phyloP scores from a whole-genome alignment of 1,140 invertebrate species.

The Drosophila quadrilineata region DNA sequence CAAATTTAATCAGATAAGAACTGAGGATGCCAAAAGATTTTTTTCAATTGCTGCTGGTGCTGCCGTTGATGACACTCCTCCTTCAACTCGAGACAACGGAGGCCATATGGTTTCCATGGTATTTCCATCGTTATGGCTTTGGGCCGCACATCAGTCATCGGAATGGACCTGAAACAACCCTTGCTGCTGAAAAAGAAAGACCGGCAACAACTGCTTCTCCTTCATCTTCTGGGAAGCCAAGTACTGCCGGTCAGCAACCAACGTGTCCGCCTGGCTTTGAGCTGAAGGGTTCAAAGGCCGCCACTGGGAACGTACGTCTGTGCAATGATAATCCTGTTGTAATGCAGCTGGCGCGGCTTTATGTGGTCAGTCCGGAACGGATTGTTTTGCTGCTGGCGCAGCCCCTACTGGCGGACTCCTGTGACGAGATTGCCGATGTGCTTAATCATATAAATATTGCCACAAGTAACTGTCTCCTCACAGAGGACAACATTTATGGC shows the following conservation, averaged over 20 bases:
- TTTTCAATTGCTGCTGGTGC: conserved; percentile 6
- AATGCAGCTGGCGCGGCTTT: conserved; percentile 66
- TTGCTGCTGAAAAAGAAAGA: neutral
- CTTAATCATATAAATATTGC: conserved; percentile 40
- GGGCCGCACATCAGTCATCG: conserved; percentile 27
- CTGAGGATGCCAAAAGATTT: conserved; percentile 18
- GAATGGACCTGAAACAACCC: neutral
- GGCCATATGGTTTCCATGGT: conserved; percentile 66
- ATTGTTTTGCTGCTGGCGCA: conserved; percentile 63
- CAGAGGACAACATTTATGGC: conserved; percentile 61
- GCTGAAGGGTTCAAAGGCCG: neutral
- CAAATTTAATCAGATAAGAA: neutral
- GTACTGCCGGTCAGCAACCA: neutral
- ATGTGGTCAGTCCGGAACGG: conserved; percentile 70
- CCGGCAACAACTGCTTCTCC: no score
- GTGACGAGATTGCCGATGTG: conserved; percentile 47
- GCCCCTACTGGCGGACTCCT: conserved; percentile 41
- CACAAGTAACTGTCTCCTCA: conserved; percentile 39
- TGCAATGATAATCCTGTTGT: conserved; percentile 75
- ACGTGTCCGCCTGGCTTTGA: conserved; percentile 59
- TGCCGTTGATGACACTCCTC: conserved; percentile 20
- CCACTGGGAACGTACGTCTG: neutral
- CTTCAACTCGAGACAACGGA: neutral
- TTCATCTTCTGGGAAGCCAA: neutral
- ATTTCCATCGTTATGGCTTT: conserved; percentile 53